Percentiles rank a stretch among this genome's conserved stretches.
Evolutionary conservation across 2,797 vertebrate species (phyloP).

Genomic region (Diplodus puntazzo): DNA sequence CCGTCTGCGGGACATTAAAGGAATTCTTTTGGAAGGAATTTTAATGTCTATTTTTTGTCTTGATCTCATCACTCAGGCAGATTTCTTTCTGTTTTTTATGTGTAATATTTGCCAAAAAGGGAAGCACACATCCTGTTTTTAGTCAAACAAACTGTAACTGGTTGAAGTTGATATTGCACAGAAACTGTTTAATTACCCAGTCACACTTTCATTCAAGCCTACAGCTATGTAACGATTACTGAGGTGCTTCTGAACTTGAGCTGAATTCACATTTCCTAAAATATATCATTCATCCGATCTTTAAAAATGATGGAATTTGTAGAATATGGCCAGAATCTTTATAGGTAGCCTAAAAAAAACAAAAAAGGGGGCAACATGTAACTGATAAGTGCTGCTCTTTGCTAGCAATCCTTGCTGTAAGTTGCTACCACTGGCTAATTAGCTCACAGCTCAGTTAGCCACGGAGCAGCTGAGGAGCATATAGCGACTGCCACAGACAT

Average conservation of each 20-base stretch:
- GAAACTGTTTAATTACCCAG: not conserved
- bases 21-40: too few relatives aligned
- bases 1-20: too few relatives aligned
- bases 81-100: not conserved
- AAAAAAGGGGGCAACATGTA: too few relatives aligned
- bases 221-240: not conserved
- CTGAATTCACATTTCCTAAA: constrained; percentile 15
- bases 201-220: constrained; percentile 13
- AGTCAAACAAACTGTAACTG: not conserved
- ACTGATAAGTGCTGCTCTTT: too few relatives aligned
- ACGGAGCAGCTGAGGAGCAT: too few relatives aligned
- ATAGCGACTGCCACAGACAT: too few relatives aligned
- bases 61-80: not conserved
- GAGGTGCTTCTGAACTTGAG: constrained; percentile 29
- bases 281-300: not conserved
- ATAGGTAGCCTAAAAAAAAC: too few relatives aligned
- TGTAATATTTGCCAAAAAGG: not conserved
- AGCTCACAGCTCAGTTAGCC: too few relatives aligned
- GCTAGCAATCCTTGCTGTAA: too few relatives aligned
- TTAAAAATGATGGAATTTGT: too few relatives aligned
- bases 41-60: not conserved
- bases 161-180: not conserved
- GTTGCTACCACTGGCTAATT: too few relatives aligned
- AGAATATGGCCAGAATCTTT: too few relatives aligned
- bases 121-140: not conserved